Evolutionary conservation across 2,888 invertebrate genomes (phyloP), one percentile per base, ranked within the genome.

Genomic region (Eupithecia pulchellata): DNA sequence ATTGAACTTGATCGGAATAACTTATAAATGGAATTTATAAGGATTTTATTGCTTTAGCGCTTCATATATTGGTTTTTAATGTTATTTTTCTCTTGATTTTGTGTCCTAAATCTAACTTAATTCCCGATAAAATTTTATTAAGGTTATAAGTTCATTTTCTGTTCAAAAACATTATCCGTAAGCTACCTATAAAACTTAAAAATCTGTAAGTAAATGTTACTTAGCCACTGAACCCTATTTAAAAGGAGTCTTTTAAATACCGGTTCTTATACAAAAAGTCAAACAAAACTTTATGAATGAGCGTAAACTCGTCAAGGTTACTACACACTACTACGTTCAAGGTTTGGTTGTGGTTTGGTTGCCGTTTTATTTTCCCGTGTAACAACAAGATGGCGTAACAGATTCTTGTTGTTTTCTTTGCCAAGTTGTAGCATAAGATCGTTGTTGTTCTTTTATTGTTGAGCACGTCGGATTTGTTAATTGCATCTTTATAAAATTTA

Each of bases 331-430:
- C 60, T 61, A 61, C 61, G 61, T 9, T 72, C 69, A 75, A 71
- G 55, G 75, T 61, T 39, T 36, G 57, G 69, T 11, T 66, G 69
- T 83, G 55, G 75, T 61, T 39, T 36, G 57, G 69, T 11, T 66
- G 69, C 83, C 67, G 80, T 87, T 87, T 87, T 87, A 78, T 86
- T 89, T 70, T 78, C 61, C n/a, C 25, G 3, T 25, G 58, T 60
- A 29, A 14, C 71, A 20, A 63, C 73, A 68, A 90, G 90, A 89
- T 91, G 89, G 90, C 89, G 89, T 79, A 78, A 84, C 74, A 77
- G 70, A 76, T 73, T 79, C 20, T 20, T 77, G 75, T 83, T 82
- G 20, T 69, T 82, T 76, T 81, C 80, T 78, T 81, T 55, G 11
- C 13, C 25, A 52, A 3, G 25, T 4, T 25, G 25, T 25, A 25